Percentiles rank a stretch among this genome's conserved stretches.
Evolutionary conservation across 1,140 invertebrate species (phyloP).

Genomic region (Pseudomyrmex concolor): DNA sequence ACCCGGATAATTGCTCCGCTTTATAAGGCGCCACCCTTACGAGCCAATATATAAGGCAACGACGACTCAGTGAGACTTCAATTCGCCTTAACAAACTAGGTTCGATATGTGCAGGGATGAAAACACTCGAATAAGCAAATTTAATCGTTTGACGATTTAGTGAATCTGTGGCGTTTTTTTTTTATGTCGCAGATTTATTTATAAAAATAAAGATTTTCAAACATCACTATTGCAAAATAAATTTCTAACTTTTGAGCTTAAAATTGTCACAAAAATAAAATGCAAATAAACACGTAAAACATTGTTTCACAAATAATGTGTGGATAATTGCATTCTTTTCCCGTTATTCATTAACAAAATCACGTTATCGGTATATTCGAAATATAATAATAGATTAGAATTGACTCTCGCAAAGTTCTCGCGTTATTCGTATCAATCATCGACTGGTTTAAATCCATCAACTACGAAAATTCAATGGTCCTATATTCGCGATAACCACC

Average conservation of each 20-base stretch:
- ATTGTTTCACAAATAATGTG: background rate
- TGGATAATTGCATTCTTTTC: background rate
- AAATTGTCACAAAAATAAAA: too few relatives aligned
- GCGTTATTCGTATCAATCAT: slow-evolving; percentile 11
- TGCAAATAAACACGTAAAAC: background rate
- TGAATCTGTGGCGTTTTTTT: background rate
- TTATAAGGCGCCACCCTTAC: slow-evolving; percentile 74
- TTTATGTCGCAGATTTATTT: background rate
- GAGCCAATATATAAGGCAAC: slow-evolving; percentile 74
- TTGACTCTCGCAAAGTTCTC: slow-evolving; percentile 26
- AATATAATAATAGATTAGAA: background rate
- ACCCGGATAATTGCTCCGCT: slow-evolving; percentile 78
- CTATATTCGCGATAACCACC: background rate
- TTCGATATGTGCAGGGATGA: slow-evolving; percentile 19
- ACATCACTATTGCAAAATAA: too few relatives aligned
- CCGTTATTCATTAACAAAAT: background rate
- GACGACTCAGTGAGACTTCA: slow-evolving; percentile 53
- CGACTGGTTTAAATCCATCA: slow-evolving; percentile 25
- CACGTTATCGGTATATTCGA: background rate
- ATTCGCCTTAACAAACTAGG: slow-evolving; percentile 51
- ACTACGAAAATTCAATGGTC: slow-evolving; percentile 13
- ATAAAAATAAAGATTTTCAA: slow-evolving; percentile 8
- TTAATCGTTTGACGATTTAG: background rate
- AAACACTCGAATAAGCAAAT: slow-evolving; percentile 41
- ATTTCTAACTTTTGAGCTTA: too few relatives aligned